Conservation (phyloP, 2,113 vertebrate species). For the Drymodes brunneopygia region DNA sequence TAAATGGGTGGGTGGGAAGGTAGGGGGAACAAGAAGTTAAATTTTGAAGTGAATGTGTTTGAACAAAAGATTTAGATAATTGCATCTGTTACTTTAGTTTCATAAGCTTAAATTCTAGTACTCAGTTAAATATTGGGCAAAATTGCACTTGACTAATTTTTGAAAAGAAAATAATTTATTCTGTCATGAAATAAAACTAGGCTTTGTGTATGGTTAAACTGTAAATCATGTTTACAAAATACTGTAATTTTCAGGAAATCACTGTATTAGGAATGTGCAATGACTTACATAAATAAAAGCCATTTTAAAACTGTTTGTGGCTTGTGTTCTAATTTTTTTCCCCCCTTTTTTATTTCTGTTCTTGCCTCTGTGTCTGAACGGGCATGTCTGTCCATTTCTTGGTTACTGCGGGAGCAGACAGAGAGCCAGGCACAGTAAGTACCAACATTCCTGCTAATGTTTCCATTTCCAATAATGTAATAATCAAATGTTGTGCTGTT, state of each 20-base stretch:
- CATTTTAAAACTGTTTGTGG: slow-evolving; percentile 82
- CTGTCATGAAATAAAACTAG: slow-evolving; percentile 77
- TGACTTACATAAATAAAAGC: slow-evolving; percentile 86
- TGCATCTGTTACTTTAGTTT: slow-evolving; percentile 76
- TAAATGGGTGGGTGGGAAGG: slow-evolving; percentile 36
- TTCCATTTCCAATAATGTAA: neutral
- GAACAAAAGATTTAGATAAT: slow-evolving; percentile 68
- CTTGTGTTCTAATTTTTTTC: slow-evolving; percentile 83
- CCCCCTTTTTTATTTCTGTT: slow-evolving; percentile 83
- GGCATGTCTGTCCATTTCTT: slow-evolving; percentile 86
- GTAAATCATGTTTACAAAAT: slow-evolving; percentile 81
- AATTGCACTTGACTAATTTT: slow-evolving; percentile 85
- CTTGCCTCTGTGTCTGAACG: slow-evolving; percentile 82
- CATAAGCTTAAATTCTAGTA: slow-evolving; percentile 72
- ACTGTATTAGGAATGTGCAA: slow-evolving; percentile 87
- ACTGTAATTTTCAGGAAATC: slow-evolving; percentile 83
- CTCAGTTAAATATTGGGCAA: slow-evolving; percentile 71
- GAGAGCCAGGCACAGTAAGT: slow-evolving; percentile 95
- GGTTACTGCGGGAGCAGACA: slow-evolving; percentile 85
- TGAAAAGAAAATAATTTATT: slow-evolving; percentile 81
- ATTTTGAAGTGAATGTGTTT: slow-evolving; percentile 73
- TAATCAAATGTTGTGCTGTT: neutral
- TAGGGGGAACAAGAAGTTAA: slow-evolving; percentile 58
- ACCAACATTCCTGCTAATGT: slow-evolving; percentile 61
- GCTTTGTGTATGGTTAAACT: slow-evolving; percentile 78